phyloP scores from a whole-genome alignment of 2,888 invertebrate species.

The Cryptus armator region DNA sequence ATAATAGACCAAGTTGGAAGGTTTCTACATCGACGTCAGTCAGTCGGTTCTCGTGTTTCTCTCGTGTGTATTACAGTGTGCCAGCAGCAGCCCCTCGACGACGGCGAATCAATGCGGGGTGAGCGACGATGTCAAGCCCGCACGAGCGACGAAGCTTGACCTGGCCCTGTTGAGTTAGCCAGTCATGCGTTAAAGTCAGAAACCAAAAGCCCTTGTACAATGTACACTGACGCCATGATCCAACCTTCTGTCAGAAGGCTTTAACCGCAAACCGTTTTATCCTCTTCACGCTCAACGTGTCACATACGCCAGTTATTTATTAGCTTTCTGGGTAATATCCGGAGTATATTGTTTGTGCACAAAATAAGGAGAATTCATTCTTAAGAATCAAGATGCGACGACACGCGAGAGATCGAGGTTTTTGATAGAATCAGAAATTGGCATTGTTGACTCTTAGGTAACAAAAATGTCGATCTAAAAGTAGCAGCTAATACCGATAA shows the following conservation, averaged over 20 bases:
- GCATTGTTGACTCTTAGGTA: too few species aligned
- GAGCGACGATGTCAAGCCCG: conserved; percentile 45
- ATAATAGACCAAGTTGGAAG: conserved; percentile 13
- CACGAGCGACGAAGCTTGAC: conserved; percentile 57
- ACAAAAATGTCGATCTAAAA: too few species aligned
- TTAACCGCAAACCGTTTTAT: conserved; percentile 30
- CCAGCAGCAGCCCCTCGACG: conserved; percentile 25
- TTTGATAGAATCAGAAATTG: too few species aligned
- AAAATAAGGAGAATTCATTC: neutral
- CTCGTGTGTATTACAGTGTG: conserved; percentile 26
- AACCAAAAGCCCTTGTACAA: conserved; percentile 37
- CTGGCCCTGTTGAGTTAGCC: conserved; percentile 54
- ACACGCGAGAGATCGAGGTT: too few species aligned
- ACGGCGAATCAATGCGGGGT: conserved; percentile 59
- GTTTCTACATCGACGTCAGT: conserved; percentile 23
- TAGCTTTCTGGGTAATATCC: neutral
- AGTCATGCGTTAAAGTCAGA: conserved; percentile 59
- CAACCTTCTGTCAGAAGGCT: conserved; percentile 26
- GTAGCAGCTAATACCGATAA: too few species aligned
- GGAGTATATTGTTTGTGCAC: neutral
- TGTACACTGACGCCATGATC: conserved; percentile 46
- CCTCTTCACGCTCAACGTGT: conserved; percentile 38
- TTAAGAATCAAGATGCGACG: neutral
- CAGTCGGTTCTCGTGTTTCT: conserved; percentile 32
- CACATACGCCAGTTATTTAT: neutral